These are phyloP conservation scores for Pogonophryne albipinna DNA, from an alignment of 2,797 vertebrate genomes.

Conservation along the genomic window DNA sequence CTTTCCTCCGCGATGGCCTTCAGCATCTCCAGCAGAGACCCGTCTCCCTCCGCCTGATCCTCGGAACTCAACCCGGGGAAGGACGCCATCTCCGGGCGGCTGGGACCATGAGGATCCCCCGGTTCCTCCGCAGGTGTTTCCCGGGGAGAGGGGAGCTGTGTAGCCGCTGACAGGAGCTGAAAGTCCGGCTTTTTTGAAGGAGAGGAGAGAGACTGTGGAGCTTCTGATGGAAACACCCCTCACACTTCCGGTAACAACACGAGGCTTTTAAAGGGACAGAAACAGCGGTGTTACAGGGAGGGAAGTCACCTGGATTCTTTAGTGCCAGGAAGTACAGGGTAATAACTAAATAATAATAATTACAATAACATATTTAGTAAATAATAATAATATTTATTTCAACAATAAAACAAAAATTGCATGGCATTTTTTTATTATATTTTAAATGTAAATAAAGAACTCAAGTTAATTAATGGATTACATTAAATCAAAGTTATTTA, in stretches of 20 bases:
- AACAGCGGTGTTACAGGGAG: too few relatives aligned
- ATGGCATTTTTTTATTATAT: too few relatives aligned
- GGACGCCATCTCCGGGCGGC: constrained; percentile 86
- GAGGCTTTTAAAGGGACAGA: constrained; percentile 76
- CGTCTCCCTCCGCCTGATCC: constrained; percentile 81
- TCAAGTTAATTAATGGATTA: too few relatives aligned
- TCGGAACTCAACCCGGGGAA: constrained; percentile 80
- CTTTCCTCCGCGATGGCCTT: constrained; percentile 87
- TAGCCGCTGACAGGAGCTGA: constrained; percentile 11
- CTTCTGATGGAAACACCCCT: constrained; percentile 83
- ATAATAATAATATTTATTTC: too few relatives aligned
- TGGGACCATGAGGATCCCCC: constrained; percentile 67
- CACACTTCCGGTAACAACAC: constrained; percentile 83
- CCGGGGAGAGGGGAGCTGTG: background rate
- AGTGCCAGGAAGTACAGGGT: too few relatives aligned
- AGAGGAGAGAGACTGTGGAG: constrained; percentile 29
- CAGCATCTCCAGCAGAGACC: constrained; percentile 86
- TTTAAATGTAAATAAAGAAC: too few relatives aligned
- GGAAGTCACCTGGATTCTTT: too few relatives aligned
- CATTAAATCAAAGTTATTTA: too few relatives aligned
- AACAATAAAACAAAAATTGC: too few relatives aligned
- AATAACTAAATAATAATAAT: too few relatives aligned
- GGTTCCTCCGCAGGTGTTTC: background rate
- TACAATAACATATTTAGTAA: too few relatives aligned
- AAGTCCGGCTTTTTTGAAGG: constrained; percentile 29